A percentile compares a stretch with the other conserved stretches of the same genome.
Evolutionary conservation across 2,797 vertebrate species (phyloP).

Genomic region (Parauchenoglanis ngamensis): DNA sequence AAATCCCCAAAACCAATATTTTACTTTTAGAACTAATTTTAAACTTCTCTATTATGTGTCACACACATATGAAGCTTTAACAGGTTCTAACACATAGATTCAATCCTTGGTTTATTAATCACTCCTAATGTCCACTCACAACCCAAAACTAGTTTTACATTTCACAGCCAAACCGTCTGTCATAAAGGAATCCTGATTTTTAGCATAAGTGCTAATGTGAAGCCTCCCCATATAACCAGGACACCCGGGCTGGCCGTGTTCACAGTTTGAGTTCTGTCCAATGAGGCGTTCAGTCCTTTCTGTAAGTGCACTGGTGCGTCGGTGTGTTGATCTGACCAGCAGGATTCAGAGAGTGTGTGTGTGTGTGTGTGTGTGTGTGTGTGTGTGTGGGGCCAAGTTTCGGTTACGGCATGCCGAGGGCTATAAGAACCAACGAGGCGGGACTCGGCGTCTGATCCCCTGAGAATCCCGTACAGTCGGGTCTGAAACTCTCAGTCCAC

Average conservation of each 20-base stretch:
- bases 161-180: neutral
- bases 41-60: neutral
- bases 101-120: neutral
- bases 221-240: neutral
- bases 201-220: neutral
- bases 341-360: constrained; percentile 25
- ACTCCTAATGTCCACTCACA: neutral
- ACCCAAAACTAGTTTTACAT: neutral
- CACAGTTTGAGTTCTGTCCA: constrained; percentile 53
- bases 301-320: constrained; percentile 61
- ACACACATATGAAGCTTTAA: neutral
- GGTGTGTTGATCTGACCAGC: constrained; percentile 61
- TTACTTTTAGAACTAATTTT: neutral
- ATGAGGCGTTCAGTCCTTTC: constrained; percentile 59
- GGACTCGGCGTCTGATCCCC: constrained; percentile 6
- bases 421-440: constrained; percentile 38
- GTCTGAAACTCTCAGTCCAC: neutral
- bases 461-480: neutral
- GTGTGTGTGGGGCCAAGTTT: constrained; percentile 34
- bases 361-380: constrained; percentile 23
- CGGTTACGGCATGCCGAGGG: constrained; percentile 57
- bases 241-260: constrained; percentile 9
- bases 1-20: neutral
- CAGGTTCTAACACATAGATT: neutral
- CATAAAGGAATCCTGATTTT: neutral